Evolutionary conservation across 2,113 vertebrate species (phyloP).

Genomic region (Nicator chloris): DNA sequence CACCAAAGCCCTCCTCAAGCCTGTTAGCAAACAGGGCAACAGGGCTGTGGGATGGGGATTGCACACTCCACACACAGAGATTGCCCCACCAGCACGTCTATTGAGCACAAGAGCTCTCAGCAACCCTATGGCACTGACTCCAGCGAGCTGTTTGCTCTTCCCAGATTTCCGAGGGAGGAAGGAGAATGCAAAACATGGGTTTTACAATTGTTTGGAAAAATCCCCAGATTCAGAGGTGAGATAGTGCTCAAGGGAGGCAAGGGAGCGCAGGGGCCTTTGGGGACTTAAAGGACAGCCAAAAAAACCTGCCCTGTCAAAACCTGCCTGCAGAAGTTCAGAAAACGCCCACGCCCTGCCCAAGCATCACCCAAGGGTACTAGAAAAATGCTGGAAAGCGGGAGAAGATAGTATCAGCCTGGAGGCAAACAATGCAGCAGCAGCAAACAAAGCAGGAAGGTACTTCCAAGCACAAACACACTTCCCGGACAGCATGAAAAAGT

Average conservation of each 20-base stretch:
- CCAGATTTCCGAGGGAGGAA: neutral
- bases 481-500: constrained; percentile 51
- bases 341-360: neutral
- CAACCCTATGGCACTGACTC: neutral
- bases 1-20: rapidly evolving
- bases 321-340: neutral
- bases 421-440: neutral
- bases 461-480: constrained; percentile 22
- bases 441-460: constrained; percentile 41
- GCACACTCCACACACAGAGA: neutral
- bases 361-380: constrained; percentile 7
- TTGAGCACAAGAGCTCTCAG: neutral
- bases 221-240: neutral
- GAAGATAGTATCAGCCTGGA: constrained; percentile 15
- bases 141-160: neutral
- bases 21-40: neutral
- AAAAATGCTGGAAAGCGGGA: constrained; percentile 30
- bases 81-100: neutral
- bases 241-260: neutral
- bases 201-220: constrained; percentile 37
- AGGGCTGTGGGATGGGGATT: neutral
- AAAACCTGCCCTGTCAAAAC: neutral
- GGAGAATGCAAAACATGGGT: neutral
- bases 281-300: neutral
- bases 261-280: neutral